Percentiles rank a stretch among this genome's conserved stretches.
Conservation (phyloP, 1,140 invertebrate species). For the Drosophila sproati region DNA sequence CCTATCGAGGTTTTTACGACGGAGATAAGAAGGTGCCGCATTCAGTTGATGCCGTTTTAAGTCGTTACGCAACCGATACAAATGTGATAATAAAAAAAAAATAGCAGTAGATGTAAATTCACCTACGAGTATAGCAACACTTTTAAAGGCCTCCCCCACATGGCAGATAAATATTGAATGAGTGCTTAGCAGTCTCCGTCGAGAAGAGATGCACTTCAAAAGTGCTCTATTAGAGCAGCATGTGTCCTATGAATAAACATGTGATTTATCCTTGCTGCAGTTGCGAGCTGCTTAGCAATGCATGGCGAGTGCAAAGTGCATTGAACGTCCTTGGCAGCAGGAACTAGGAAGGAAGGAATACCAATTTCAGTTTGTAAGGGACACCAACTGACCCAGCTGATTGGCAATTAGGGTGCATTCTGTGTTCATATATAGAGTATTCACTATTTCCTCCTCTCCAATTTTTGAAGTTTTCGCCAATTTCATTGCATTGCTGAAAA, state of each 20-base stretch:
- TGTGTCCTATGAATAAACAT: neutral
- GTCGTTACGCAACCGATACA: neutral
- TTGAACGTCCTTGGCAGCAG: constrained; percentile 32
- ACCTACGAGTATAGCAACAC: neutral
- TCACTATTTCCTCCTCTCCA: neutral
- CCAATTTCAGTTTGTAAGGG: constrained; percentile 28
- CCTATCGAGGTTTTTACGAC: too few species aligned
- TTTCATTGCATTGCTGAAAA: constrained; percentile 13
- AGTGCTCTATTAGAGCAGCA: too few species aligned
- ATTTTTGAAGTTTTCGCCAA: constrained; percentile 13
- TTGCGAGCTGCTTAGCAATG: constrained; percentile 34
- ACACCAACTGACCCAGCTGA: neutral
- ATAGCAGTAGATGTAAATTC: neutral
- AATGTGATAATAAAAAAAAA: neutral
- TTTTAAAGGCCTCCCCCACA: neutral
- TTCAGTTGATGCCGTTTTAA: neutral
- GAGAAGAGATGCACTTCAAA: neutral
- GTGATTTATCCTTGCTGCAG: neutral
- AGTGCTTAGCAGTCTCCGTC: neutral
- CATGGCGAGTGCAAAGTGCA: constrained; percentile 45
- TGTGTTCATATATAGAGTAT: neutral
- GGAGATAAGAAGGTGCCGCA: too few species aligned
- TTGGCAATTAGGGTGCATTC: constrained; percentile 32
- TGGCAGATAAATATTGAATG: neutral
- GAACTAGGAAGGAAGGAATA: constrained; percentile 16